Percentiles rank a stretch among this genome's conserved stretches.
Evolutionary conservation across 37 sponge, comb jelly and placozoan species (phyloP).

Genomic region (Bolinopsis microptera): DNA sequence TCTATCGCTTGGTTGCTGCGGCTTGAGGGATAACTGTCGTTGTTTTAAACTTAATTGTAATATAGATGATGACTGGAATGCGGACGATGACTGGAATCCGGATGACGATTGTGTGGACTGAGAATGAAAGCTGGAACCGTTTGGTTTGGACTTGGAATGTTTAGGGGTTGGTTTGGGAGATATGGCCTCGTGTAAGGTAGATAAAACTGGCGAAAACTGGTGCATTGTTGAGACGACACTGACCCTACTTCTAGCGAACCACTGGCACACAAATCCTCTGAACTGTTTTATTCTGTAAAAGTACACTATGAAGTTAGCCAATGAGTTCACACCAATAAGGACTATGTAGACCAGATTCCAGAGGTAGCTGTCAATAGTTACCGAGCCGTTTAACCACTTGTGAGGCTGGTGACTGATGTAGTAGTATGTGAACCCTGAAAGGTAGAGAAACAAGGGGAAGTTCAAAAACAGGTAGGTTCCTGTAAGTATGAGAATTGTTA

Average conservation of each 20-base stretch:
- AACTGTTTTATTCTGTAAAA: not conserved
- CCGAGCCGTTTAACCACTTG: not conserved
- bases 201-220: not conserved
- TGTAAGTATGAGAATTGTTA: conserved; percentile 1
- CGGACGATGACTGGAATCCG: too few species aligned
- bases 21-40: too few species aligned
- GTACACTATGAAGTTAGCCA: conserved; percentile 41
- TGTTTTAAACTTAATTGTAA: too few species aligned
- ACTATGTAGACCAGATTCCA: conserved; percentile 15
- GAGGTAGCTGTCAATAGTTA: not conserved
- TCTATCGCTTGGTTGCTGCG: too few species aligned
- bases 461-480: not conserved
- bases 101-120: too few species aligned
- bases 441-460: conserved; percentile 41
- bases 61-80: too few species aligned
- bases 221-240: not conserved
- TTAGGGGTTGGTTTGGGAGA: not conserved
- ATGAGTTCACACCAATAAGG: conserved; percentile 5
- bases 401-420: not conserved
- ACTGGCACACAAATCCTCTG: not conserved
- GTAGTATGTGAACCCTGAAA: conserved; percentile 18
- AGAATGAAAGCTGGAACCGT: too few species aligned
- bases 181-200: not conserved
- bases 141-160: too few species aligned
- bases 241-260: not conserved